Percentiles rank a stretch among this genome's conserved stretches.
These are phyloP conservation scores for Ovis aries DNA, from an alignment of 2,113 vertebrate genomes.

Conservation along the genomic window DNA sequence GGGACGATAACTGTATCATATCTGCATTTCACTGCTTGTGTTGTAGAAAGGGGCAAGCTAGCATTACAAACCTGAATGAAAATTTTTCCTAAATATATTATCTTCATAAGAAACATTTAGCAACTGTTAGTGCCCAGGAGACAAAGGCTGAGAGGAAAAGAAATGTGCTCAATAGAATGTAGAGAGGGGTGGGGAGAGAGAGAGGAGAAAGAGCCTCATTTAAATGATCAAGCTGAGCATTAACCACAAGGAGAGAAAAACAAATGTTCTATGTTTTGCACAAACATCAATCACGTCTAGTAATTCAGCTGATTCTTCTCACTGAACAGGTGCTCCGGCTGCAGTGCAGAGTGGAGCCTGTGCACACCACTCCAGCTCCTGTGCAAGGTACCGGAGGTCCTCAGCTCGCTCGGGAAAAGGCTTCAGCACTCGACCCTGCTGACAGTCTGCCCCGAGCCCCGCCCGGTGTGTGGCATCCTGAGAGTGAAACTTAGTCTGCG, in stretches of 20 bases:
- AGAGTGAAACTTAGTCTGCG: not conserved
- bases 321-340: slow-evolving; percentile 72
- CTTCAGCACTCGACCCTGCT: not conserved
- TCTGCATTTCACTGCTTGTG: slow-evolving; percentile 68
- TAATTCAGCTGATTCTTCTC: slow-evolving; percentile 79
- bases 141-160: slow-evolving; percentile 71
- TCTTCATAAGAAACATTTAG: slow-evolving; percentile 76
- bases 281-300: slow-evolving; percentile 75
- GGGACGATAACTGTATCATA: slow-evolving; percentile 76
- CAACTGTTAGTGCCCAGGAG: slow-evolving; percentile 75
- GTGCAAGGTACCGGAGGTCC: slow-evolving; percentile 39
- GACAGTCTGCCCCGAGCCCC: not conserved
- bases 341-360: slow-evolving; percentile 43
- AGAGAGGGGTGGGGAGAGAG: slow-evolving; percentile 6
- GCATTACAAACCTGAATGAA: slow-evolving; percentile 74
- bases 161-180: slow-evolving; percentile 46
- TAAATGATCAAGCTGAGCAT: slow-evolving; percentile 79
- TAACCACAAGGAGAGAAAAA: slow-evolving; percentile 80
- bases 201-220: slow-evolving; percentile 56
- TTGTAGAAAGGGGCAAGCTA: slow-evolving; percentile 66
- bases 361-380: slow-evolving; percentile 53
- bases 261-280: slow-evolving; percentile 77
- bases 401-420: slow-evolving; percentile 44
- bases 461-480: not conserved
- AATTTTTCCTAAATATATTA: slow-evolving; percentile 80